These are phyloP conservation scores for Peromyscus polionotus DNA, from an alignment of 2,113 vertebrate genomes.

Conservation along the genomic window DNA sequence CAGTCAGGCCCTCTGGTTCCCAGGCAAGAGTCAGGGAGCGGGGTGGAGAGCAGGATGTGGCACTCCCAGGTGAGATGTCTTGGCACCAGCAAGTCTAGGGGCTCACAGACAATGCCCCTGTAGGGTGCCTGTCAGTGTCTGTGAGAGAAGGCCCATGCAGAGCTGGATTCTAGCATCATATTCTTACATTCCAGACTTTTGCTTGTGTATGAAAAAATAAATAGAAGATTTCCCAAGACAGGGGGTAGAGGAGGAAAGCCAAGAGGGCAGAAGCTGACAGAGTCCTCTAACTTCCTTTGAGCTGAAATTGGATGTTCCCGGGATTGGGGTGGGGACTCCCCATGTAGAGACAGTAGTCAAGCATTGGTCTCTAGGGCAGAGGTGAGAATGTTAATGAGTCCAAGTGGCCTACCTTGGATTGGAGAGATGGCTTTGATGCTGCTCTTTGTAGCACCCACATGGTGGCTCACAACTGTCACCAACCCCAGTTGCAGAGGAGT, in stretches of 20 bases:
- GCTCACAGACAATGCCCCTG: neutral
- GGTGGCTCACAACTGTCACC: neutral
- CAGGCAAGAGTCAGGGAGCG: neutral
- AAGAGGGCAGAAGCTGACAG: neutral
- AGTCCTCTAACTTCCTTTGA: neutral
- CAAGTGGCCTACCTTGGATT: neutral
- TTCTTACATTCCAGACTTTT: neutral
- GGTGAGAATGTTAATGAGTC: neutral
- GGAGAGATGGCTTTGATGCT: neutral
- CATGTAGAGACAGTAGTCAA: neutral
- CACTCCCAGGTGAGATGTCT: neutral
- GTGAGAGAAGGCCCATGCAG: neutral
- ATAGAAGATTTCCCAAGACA: neutral
- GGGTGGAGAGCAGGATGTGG: neutral
- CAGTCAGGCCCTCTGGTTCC: neutral
- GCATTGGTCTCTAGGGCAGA: neutral
- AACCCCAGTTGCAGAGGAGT: neutral
- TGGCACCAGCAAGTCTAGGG: neutral
- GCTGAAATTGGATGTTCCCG: neutral
- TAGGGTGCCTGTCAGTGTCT: neutral
- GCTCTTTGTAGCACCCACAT: neutral
- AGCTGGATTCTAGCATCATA: neutral
- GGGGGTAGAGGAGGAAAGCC: neutral
- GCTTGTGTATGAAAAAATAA: neutral
- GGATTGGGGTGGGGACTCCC: neutral